Base-by-base conservation (phyloP, 2,888 invertebrate species). In the Teleiodes luculella region DNA sequence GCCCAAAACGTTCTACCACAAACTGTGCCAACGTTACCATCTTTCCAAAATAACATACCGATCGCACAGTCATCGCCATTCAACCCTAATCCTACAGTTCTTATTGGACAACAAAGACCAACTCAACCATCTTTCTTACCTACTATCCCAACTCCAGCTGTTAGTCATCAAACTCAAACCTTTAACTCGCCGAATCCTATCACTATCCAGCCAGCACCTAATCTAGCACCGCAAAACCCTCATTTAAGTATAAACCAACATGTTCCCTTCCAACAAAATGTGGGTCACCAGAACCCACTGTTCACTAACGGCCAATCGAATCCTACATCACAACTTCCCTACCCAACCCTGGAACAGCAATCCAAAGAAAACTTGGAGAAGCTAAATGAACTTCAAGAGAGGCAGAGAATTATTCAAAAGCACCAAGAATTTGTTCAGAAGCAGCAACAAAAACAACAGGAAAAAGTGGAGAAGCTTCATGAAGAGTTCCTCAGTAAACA, bases 381-480 rank as follows among this genome's bases (percentile, higher is more conserved):
- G 55, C 73, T 93, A 1, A 92, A 93, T 62, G 94, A 95, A 63
- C 91, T 94, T 46, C 91, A 93, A 63, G 94, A 95, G 61, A 92
- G 94, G 62, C 93, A 94, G 65, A 91, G 93, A 59, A 91, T 94
- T 3, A 94, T 94, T 57, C 93, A 94, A 63, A 94, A 94, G 67
- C 94, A 94, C 62, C 95, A 95, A 65, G 92, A 95, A 62, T 93
- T 95, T 63, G 92, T 94, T 3, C 95, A 95, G 66, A 95, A 94
- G 68, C 95, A 95, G 67, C 95, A 95, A 64, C 92, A 95, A 63
- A 94, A 94, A 64, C 93, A 94, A 41, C 93, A 95, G 67, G 93
- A 94, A 67, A 95, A 95, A 70, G 92, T 94, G 0, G 91, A 94
- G 60, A 92, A 92, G 64, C 87, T 94, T 28, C 95, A 95, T 62